Evolutionary conservation across 2,888 invertebrate genomes (phyloP), one percentile per base, ranked within the genome.

Genomic region (Sesia bembeciformis): DNA sequence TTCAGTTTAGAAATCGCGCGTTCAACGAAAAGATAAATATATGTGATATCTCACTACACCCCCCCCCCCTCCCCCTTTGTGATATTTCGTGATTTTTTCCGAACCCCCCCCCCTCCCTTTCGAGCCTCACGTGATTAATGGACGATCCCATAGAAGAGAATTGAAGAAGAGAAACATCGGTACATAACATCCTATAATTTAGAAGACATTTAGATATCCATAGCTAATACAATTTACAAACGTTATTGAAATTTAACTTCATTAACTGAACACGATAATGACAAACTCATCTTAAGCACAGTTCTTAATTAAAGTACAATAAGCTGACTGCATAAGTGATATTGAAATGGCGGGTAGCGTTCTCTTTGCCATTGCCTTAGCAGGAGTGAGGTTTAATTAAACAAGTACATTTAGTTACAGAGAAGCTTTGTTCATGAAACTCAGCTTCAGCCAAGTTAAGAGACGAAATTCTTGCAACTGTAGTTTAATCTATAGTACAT

Each of bases 371-470:
- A 56, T 61, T 62, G 59, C 58, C 58, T 61, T 54, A 55, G 51
- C 58, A 42, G 42, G 59, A 59, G 57, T 56, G 60, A 57, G 60
- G 60, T 62, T 68, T 69, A 70, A 69, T 68, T 66, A 68, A 65
- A 64, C 54, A 58, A n/a, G n/a, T 46, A 46, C 46, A 46, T 46
- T n/a, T 46, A 46, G 46, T 8, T 23, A 46, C 46, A 46, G 46
- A 23, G 46, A 58, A 56, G 53, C 53, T 43, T 50, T 55, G 57
- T 53, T 55, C 53, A 55, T 53, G 42, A 39, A 49, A 23, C 46
- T 46, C 23, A n/a, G 23, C 46, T 46, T n/a, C 46, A 46, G n/a
- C 23, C 23, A n/a, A 46, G 4, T 46, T 46, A 23, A 23, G 23
- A 23, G 23, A 23, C 23, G 23, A 23, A 23, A 23, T 23, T 23